Conservation (phyloP, 2,888 invertebrate genomes). For the Lysandra coridon region DNA sequence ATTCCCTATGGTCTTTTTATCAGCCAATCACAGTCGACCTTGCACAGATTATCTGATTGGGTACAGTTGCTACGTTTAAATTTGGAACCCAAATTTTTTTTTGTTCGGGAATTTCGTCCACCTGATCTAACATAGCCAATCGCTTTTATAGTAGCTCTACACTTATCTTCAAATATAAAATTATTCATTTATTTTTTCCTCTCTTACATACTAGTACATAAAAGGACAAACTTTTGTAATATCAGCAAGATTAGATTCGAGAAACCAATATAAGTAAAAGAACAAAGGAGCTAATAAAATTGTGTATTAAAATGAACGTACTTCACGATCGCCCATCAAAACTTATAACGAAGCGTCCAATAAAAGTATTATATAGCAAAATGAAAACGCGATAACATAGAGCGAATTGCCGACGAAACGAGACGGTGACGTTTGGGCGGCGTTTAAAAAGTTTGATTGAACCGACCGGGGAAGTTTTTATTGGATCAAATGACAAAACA, state of each 20-base stretch:
- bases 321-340: conserved; percentile 44
- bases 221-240: conserved; percentile 17
- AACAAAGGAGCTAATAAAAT: conserved; percentile 29
- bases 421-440: conserved; percentile 43
- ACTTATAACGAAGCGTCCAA: conserved; percentile 52
- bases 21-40: too few species aligned
- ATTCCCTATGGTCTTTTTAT: too few species aligned
- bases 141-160: neutral
- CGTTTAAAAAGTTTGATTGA: conserved; percentile 78
- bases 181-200: neutral
- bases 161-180: neutral
- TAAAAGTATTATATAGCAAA: conserved; percentile 62
- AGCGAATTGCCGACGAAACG: conserved; percentile 54
- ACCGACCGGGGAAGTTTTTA: conserved; percentile 62
- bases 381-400: conserved; percentile 64
- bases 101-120: too few species aligned
- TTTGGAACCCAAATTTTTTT: too few species aligned
- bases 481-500: conserved; percentile 70
- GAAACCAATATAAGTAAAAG: conserved; percentile 30
- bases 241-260: conserved; percentile 25
- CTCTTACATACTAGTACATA: neutral
- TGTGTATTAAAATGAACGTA: conserved; percentile 29
- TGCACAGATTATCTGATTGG: too few species aligned
- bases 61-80: too few species aligned
- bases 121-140: too few species aligned